phyloP scores from a whole-genome alignment of 1,140 invertebrate genomes.

The Cydia pomonella region DNA sequence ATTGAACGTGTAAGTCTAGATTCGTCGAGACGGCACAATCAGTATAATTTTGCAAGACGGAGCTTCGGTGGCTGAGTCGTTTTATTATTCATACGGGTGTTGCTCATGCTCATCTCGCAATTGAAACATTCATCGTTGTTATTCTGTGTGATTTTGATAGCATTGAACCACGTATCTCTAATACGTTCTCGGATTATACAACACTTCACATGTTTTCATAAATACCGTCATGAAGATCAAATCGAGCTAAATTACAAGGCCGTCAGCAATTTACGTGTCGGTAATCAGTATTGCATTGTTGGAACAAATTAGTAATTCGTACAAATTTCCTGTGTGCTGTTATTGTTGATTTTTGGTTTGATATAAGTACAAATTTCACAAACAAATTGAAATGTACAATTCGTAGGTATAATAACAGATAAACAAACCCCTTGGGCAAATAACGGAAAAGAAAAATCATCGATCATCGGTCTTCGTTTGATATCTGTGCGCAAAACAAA shows the following conservation, averaged over 20 bases:
- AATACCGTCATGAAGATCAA: constrained; percentile 9
- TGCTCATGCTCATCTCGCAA: constrained; percentile 24
- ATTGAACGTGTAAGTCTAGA: constrained; percentile 22
- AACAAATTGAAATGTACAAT: not conserved
- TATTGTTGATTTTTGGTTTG: not conserved
- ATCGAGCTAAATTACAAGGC: constrained; percentile 2
- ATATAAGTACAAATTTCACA: not conserved
- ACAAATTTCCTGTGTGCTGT: not conserved
- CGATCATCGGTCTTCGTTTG: not conserved
- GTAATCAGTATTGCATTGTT: not conserved
- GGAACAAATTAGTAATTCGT: not conserved
- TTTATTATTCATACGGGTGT: constrained; percentile 29
- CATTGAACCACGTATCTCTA: not conserved
- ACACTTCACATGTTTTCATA: not conserved
- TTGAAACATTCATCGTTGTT: constrained; percentile 13
- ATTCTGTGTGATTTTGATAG: constrained; percentile 3
- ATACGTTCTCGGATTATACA: not conserved
- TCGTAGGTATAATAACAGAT: not conserved
- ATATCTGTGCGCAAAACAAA: no score
- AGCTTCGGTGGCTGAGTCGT: constrained; percentile 8
- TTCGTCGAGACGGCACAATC: constrained; percentile 15
- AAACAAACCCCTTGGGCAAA: not conserved
- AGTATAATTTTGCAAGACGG: constrained; percentile 21
- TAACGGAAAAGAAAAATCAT: not conserved
- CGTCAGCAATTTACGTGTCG: not conserved